These are phyloP conservation scores for Corvus hawaiiensis DNA, from an alignment of 2,113 vertebrate genomes.

Conservation along the genomic window DNA sequence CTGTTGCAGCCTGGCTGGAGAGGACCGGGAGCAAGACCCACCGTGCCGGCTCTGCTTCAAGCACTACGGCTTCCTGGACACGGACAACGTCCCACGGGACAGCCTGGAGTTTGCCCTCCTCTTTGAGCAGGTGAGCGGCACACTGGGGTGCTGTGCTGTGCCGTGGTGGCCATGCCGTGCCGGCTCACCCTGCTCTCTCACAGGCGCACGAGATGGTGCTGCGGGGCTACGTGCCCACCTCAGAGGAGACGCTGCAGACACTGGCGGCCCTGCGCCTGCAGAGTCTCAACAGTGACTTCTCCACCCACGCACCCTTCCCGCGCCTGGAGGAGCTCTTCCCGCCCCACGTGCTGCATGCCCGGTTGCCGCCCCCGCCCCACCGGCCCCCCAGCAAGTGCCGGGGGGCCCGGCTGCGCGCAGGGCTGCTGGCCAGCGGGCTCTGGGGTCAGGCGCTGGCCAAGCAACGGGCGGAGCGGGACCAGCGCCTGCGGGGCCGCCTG, in stretches of 20 bases:
- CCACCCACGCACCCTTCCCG: constrained; percentile 76
- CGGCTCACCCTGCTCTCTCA: rapidly evolving
- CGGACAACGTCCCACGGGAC: constrained; percentile 83
- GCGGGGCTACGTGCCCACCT: constrained; percentile 83
- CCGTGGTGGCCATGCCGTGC: rapidly evolving
- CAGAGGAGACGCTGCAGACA: constrained; percentile 85
- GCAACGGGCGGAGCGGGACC: constrained; percentile 79
- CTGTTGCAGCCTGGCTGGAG: constrained; percentile 67
- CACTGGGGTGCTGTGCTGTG: rapidly evolving
- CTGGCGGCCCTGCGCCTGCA: constrained; percentile 88
- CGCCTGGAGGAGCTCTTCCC: constrained; percentile 86
- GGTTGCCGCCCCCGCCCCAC: constrained; percentile 66
- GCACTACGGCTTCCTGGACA: constrained; percentile 87
- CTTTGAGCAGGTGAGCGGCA: constrained; percentile 84
- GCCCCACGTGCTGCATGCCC: constrained; percentile 66
- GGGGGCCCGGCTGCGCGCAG: constrained; percentile 66
- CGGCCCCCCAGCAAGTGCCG: constrained; percentile 60
- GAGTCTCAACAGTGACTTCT: constrained; percentile 86
- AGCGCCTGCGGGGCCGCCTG: constrained; percentile 72
- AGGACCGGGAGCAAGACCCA: constrained; percentile 73
- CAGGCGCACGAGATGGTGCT: constrained; percentile 90
- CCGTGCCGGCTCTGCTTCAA: constrained; percentile 88
- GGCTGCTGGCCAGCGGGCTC: constrained; percentile 78
- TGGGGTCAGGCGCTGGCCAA: constrained; percentile 84
- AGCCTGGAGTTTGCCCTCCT: constrained; percentile 89